Base-by-base conservation (phyloP, 2,113 vertebrate species). In the Hippocampus mohnikei region DNA sequence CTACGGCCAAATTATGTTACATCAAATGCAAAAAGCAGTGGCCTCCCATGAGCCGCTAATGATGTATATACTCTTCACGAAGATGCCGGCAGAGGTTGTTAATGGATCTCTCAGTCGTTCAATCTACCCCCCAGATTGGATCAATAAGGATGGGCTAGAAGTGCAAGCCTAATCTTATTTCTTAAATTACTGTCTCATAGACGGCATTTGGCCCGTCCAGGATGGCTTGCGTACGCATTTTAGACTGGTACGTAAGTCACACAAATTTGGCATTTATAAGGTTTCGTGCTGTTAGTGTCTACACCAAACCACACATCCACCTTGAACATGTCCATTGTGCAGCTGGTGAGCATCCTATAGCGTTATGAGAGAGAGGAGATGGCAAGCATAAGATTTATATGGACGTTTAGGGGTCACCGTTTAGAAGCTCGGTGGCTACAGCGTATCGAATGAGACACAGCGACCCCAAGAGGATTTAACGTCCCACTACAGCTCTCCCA, bases 91-190 rank as follows among this genome's bases (percentile, higher is more conserved):
- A 10, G 11, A 11, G 21, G 41, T 42, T 58, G 12, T 1, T 48
- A 25, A 20, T 21, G 15, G 60, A 0, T 40, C 23, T 68, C 66
- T 40, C 64, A 75, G 44, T 67, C 27, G 25, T 55, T 74, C 27
- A 21, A 52, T 42, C 27, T 3, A 74, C 61, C 78, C 77, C 67
- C 73, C 81, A 63, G 66, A 41, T 11, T 64, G 62, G 73, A 90
- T 92, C 87, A 83, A 90, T 88, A 87, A 72, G 67, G 60, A 68
- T 60, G 85, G 77, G 73, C 84, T 74, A 79, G 69, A 89, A 81
- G 52, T 50, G 72, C 18, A 71, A 64, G 44, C 69, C 73, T 81
- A 80, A 81, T 87, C 79, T 82, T 81, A 80, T 87, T 80, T 87
- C 69, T 63, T 72, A 3, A 27, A 81, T 53, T 53, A 87, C 77